Evolutionary conservation across 2,113 vertebrate species (phyloP), one percentile per base, ranked within the genome.

Genomic region (Glaucidium brasilianum): DNA sequence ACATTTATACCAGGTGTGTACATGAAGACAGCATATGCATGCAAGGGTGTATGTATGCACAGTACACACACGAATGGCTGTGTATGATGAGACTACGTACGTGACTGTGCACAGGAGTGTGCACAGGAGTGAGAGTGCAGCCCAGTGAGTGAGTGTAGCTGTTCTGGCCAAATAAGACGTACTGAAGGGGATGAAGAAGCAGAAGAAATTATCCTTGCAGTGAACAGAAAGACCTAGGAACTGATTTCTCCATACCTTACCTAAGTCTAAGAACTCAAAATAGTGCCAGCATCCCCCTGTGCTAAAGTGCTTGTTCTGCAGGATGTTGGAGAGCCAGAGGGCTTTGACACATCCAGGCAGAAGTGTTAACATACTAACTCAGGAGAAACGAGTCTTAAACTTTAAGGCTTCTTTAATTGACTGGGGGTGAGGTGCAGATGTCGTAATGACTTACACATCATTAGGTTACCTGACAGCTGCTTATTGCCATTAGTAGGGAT

Each of bases 41-140:
- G 41, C 19, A 15, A 12, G n/a, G 5, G 2, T 29, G 13, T 10
- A 16, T 30, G 10, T 12, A 5, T 10, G 18, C 10, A 41, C 16
- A 14, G 43, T 4, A 19, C n/a, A 23, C 23, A 7, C 0, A 0
- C 47, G 50, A 34, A 35, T 7, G 30, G 41, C 37, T 67, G 43
- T 3, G 25, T 21, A 34, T 17, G 37, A 34, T 25, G 34, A 5
- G 15, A 26, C 47, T 55, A 43, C 5, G 18, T 8, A 18, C 3
- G 1, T 32, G n/a, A 35, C 34, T 32, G 12, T 11, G 18, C 29
- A 32, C 34, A 35, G 15, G 17, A 47, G 6, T 4, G 9, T 9
- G 13, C 27, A 13, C 26, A 58, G 52, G 22, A 62, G 25, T 5
- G 9, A 34, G 17, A 68, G 12, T 3, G 39, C 32, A 77, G 35